phyloP scores from a whole-genome alignment of 2,113 vertebrate species.

The Alectura lathami region DNA sequence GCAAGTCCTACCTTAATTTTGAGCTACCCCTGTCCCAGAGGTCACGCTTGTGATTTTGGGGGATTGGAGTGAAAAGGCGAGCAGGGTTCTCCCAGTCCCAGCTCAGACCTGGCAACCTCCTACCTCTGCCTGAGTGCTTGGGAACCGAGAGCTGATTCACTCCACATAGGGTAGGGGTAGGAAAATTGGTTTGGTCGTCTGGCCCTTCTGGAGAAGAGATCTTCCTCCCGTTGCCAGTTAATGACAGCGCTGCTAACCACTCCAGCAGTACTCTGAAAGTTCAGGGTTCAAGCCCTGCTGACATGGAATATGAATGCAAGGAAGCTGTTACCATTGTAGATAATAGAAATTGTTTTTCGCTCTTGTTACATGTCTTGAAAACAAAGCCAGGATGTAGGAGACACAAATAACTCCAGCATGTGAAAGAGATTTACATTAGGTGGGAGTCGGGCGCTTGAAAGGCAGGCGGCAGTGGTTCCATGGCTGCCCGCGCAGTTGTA shows the following conservation, averaged over 20 bases:
- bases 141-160: not conserved
- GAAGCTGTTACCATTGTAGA: constrained; percentile 23
- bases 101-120: not conserved
- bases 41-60: not conserved
- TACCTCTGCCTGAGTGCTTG: not conserved
- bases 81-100: not conserved
- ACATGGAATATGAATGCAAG: constrained; percentile 15
- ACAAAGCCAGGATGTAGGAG: constrained; percentile 62
- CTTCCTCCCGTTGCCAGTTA: not conserved
- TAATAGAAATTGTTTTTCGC: constrained; percentile 36
- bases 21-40: not conserved
- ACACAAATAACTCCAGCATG: constrained; percentile 35
- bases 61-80: not conserved
- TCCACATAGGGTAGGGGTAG: not conserved
- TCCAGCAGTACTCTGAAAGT: not conserved
- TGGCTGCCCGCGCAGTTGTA: not conserved
- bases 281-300: constrained; percentile 4
- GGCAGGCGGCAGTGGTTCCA: not conserved
- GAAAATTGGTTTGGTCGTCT: not conserved
- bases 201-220: not conserved
- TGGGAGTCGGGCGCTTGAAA: not conserved
- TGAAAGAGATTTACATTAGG: constrained; percentile 29
- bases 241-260: not conserved
- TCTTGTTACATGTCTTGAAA: constrained; percentile 1
- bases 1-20: not conserved